Evolutionary conservation across 92 coral and sea anemone genomes (phyloP), one percentile per base, ranked within the genome.

Genomic region (Montipora capitata): DNA sequence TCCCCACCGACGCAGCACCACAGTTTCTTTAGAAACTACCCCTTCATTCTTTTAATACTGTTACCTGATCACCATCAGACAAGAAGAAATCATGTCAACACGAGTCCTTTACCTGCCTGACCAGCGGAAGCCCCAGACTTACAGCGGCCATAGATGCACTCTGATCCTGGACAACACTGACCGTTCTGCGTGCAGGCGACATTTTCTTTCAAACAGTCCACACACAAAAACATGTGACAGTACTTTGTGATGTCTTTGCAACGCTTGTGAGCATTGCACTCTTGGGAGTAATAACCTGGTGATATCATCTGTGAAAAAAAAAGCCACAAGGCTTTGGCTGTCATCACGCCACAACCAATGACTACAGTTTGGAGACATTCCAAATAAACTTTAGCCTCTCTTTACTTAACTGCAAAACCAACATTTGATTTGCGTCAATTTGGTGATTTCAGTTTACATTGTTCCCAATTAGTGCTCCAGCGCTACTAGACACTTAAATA

Each of bases 101-200:
- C 4, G 12, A 2, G 77, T 18, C 2, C 10, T 75, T 20, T 51
- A 92, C 98, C 98, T 77, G 98, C 94, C 61, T 93, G 86, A 40
- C 96, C 98, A 12, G 94, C 89, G 76, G 62, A 88, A 61, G 98
- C 93, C 35, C 99, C 99, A 80, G 98, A 85, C 88, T 93, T 97
- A 85, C 99, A 97, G n/a, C 99, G 96, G 20, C 99, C 99, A 74
- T 97, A 97, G 58, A 96, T 94, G 84, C 99, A 97, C 88, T 96
- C 98, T n/a, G 98, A 95, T 65, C 92, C 86, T 75, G 98, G 98
- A 85, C 99, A 97, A 38, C 99, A 97, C 94, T 97, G 99, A 54
- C 99, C 99, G 76, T 97, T 97, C 68, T 97, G 99, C 16, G 99
- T 97, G 87, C 99, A 97, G 38, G 99, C 99, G 1, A 97, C 99